A percentile compares a stretch with the other conserved stretches of the same genome.
Evolutionary conservation across 2,888 invertebrate genomes (phyloP).

Genomic region (Drosophila fulvimacula): DNA sequence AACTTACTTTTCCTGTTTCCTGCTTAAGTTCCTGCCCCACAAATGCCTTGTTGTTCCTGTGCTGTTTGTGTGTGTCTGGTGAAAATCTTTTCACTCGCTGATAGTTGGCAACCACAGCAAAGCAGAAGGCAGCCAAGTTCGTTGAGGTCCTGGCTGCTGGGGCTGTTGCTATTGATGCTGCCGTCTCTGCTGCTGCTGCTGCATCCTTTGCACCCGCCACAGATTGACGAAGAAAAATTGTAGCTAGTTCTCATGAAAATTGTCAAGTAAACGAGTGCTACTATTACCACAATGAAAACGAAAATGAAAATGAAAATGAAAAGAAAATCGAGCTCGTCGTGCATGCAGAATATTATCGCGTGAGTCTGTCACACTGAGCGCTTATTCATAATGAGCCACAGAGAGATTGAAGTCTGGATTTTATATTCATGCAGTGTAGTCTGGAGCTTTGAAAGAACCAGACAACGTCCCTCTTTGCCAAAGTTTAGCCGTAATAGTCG

Average conservation of each 20-base stretch:
- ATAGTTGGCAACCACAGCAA: conserved; percentile 58
- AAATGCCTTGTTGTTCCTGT: conserved; percentile 55
- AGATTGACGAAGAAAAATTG: conserved; percentile 74
- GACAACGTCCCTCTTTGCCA: neutral
- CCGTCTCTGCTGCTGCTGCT: conserved; percentile 17
- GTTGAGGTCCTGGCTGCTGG: conserved; percentile 44
- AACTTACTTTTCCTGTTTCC: conserved; percentile 78
- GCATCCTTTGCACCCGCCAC: conserved; percentile 12
- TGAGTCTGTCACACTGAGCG: conserved; percentile 40
- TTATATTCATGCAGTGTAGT: conserved; percentile 54
- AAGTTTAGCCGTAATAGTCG: conserved; percentile 32
- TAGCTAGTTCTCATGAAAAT: conserved; percentile 73
- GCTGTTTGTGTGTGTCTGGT: conserved; percentile 40
- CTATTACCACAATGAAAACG: conserved; percentile 76
- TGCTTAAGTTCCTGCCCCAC: conserved; percentile 73
- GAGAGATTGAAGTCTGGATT: conserved; percentile 43
- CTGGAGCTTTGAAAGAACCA: conserved; percentile 11
- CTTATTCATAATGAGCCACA: conserved; percentile 48
- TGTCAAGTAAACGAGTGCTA: conserved; percentile 65
- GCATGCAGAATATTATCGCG: conserved; percentile 54
- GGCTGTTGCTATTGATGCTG: conserved; percentile 7
- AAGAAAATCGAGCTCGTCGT: conserved; percentile 71
- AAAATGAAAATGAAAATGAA: conserved; percentile 62
- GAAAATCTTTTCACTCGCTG: conserved; percentile 69
- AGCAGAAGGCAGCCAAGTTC: conserved; percentile 43